phyloP scores from a whole-genome alignment of 1,140 invertebrate genomes.

The Ips nitidus region DNA sequence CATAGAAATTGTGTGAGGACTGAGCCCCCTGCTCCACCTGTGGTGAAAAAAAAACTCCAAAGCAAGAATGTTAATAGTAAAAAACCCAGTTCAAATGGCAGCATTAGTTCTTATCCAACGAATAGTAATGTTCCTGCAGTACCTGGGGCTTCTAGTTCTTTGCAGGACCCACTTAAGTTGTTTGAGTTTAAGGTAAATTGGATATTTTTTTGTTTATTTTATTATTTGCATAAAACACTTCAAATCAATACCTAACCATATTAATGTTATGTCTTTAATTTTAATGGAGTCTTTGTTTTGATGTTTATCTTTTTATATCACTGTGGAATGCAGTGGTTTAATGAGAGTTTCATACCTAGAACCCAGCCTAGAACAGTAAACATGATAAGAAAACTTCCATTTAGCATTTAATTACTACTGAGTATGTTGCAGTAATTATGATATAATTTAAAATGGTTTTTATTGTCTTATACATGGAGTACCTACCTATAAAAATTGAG shows the following conservation, averaged over 20 bases:
- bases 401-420: no score
- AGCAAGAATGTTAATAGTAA: slow-evolving; percentile 39
- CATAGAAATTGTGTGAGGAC: slow-evolving; percentile 40
- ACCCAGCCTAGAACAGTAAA: no score
- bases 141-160: not conserved
- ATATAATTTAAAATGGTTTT: no score
- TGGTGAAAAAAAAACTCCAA: slow-evolving; percentile 44
- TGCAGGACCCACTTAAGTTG: not conserved
- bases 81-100: slow-evolving; percentile 28
- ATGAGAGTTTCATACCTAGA: no score
- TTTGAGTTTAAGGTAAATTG: slow-evolving; percentile 34
- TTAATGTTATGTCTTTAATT: no score
- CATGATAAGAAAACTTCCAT: no score
- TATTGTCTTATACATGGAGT: no score
- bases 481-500: no score
- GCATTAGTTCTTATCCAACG: slow-evolving; percentile 14
- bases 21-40: slow-evolving; percentile 20
- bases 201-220: slow-evolving; percentile 5
- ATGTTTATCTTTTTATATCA: no score
- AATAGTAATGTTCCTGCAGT: slow-evolving; percentile 14
- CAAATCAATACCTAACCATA: not conserved
- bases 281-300: no score
- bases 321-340: no score
- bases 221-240: slow-evolving; percentile 2
- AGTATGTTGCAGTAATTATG: no score